phyloP scores from a whole-genome alignment of 2,113 vertebrate genomes.

The Speoplatyrhinus poulsoni region DNA sequence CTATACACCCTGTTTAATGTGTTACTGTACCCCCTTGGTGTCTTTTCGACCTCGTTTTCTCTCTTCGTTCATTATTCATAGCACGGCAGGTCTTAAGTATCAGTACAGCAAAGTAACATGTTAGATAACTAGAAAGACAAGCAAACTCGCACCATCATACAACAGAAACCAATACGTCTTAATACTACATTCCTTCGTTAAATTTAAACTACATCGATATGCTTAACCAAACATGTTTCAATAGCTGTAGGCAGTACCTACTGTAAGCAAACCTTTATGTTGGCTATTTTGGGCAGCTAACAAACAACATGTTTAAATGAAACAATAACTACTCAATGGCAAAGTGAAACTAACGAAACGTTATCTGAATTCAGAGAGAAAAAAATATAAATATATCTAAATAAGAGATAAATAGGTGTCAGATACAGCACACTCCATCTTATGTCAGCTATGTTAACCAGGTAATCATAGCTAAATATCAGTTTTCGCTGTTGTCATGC shows the following conservation, averaged over 20 bases:
- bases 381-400: background rate
- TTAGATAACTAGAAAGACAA: conserved; percentile 16
- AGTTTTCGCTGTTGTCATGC: conserved; percentile 78
- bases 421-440: conserved; percentile 32
- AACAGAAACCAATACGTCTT: background rate
- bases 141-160: conserved; percentile 5
- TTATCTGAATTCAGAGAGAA: conserved; percentile 1
- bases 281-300: conserved; percentile 43
- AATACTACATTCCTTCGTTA: background rate
- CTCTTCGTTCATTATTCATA: conserved; percentile 15
- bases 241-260: conserved; percentile 25
- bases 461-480: conserved; percentile 64
- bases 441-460: conserved; percentile 54
- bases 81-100: conserved; percentile 4
- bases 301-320: conserved; percentile 24
- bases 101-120: background rate
- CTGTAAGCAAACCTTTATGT: conserved; percentile 8
- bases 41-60: conserved; percentile 5
- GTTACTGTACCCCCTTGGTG: background rate
- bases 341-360: conserved; percentile 6
- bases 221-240: background rate
- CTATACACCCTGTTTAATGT: conserved; percentile 2
- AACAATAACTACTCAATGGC: conserved; percentile 17
- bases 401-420: conserved; percentile 3
- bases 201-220: no score